Evolutionary conservation across 2,888 invertebrate genomes (phyloP), one percentile per base, ranked within the genome.

Genomic region (Trypoxylon attenuatum): DNA sequence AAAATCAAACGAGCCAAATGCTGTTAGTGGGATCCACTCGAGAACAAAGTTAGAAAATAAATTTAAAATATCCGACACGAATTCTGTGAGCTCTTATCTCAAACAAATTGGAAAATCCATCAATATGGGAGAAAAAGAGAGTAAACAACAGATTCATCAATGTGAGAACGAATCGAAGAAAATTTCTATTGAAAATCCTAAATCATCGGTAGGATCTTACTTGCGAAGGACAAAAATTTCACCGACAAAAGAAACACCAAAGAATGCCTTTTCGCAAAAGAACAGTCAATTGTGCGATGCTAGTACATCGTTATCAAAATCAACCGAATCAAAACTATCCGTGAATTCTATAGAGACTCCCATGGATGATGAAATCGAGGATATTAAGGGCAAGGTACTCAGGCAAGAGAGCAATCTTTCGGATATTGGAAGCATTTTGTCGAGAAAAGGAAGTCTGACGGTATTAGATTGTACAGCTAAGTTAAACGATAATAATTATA

Each of bases 171-270:
- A 82, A 5, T 19, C 67, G 4, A 80, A 76, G 45, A 82, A 72
- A 49, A 63, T 39, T 22, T 33, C 58, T 0, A 23, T 46, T 1
- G 83, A 82, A 13, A 47, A 42, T 18, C 43, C 73, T 0, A 82
- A 80, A 49, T 56, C 74, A 5, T 71, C 82, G 2, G 58, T 79
- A 5, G 79, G 82, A 29, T 82, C 81, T n/a, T 84, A 85, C 59
- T 58, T 86, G 23, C 73, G 86, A 52, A 79, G 86, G 18, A 84
- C 85, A n/a, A 86, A 86, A 53, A 86, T 87, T 57, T 87, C 87
- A 0, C 85, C 87, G 1, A 85, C 86, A 8, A 85, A 87, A 43
- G 87, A 86, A 51, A 79, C 82, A 18, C 73, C 80, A 4, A 85
- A 79, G 64, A 82, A 70, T 46, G 85, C 84, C 3, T 86, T 86